Conservation (phyloP, 2,113 vertebrate species). For the Motacilla alba region DNA sequence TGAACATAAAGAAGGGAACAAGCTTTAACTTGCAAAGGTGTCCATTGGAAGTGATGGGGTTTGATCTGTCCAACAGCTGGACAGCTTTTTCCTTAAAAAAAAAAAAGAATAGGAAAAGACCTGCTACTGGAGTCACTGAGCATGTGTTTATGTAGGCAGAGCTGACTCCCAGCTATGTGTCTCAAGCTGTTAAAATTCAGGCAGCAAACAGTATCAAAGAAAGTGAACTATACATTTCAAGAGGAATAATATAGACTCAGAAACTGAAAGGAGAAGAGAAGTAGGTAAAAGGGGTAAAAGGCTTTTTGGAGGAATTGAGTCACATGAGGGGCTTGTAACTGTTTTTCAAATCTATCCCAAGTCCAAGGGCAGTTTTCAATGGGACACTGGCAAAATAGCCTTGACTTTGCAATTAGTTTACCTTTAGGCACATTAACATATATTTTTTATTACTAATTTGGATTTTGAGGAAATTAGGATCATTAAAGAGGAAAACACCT, state of each 20-base stretch:
- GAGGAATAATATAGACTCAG: neutral
- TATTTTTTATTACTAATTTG: neutral
- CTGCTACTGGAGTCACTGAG: neutral
- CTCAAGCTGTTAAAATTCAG: neutral
- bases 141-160: neutral
- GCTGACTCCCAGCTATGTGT: neutral
- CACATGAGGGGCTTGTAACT: neutral
- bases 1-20: fast-evolving
- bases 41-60: neutral
- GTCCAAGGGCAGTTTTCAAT: neutral
- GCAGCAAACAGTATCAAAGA: neutral
- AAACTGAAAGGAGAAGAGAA: neutral
- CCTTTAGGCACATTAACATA: neutral
- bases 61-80: neutral
- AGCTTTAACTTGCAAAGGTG: neutral
- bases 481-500: neutral
- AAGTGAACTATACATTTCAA: neutral
- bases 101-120: neutral
- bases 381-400: neutral
- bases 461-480: neutral
- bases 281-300: neutral
- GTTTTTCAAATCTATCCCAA: neutral
- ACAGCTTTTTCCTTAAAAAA: neutral
- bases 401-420: neutral
- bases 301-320: neutral